Percentiles rank a stretch among this genome's conserved stretches.
Evolutionary conservation across 2,888 invertebrate genomes (phyloP).

Genomic region (Drosophila quasianomalipes): DNA sequence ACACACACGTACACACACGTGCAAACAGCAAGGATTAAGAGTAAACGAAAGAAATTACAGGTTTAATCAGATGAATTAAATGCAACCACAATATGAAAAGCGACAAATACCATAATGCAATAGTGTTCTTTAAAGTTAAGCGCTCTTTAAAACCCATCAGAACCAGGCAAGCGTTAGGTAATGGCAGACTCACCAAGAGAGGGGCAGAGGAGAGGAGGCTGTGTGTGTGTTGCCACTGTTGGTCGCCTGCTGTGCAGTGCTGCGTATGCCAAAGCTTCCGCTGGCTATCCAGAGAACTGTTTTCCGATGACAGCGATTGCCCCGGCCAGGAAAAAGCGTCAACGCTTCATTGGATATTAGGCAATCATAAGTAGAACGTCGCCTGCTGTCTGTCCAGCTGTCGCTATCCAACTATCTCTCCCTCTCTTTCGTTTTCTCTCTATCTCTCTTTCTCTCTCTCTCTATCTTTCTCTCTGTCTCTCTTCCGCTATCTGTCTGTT

Average conservation of each 20-base stretch:
- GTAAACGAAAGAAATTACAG: constrained; percentile 58
- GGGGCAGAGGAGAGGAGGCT: neutral
- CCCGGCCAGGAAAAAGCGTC: constrained; percentile 36
- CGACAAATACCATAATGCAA: constrained; percentile 10
- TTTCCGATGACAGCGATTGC: constrained; percentile 61
- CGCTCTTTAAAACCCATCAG: constrained; percentile 38
- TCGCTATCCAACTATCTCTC: neutral
- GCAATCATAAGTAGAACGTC: constrained; percentile 60
- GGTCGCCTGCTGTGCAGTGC: constrained; percentile 33
- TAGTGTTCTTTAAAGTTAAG: constrained; percentile 38
- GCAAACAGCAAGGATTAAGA: constrained; percentile 48
- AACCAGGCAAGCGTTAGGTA: constrained; percentile 3
- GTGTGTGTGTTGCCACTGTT: neutral
- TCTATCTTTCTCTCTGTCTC: neutral
- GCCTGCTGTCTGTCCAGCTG: constrained; percentile 11
- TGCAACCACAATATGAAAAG: constrained; percentile 20
- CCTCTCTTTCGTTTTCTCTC: neutral
- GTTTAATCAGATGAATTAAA: constrained; percentile 61
- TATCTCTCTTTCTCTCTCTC: neutral
- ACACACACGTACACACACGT: constrained; percentile 3
- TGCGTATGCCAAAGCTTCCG: constrained; percentile 54
- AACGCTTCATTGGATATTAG: constrained; percentile 68
- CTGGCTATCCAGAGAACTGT: constrained; percentile 49
- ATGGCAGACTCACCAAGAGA: neutral
- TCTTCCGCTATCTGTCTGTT: constrained; percentile 16